Base-by-base conservation (phyloP, 2,888 invertebrate species). In the Lacanobia oleracea region DNA sequence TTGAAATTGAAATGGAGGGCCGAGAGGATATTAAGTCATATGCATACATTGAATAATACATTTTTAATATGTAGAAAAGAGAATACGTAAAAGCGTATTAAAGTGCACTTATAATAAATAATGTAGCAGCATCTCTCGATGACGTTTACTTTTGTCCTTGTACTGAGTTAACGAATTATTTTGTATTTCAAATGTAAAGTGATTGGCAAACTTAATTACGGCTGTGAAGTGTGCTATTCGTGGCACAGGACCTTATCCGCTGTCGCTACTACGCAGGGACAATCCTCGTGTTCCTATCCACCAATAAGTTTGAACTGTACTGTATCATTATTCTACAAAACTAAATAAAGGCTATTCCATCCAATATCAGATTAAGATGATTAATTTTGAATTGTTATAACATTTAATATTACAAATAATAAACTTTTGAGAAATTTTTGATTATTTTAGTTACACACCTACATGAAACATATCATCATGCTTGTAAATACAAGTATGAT, bases 21-120 rank as follows among this genome's bases (percentile, higher is more conserved):
- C n/a, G n/a, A n/a, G n/a, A n/a, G n/a, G n/a, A n/a, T n/a, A 43
- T 43, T 43, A 2, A 43, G 43, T 43, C 43, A 43, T 9, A 43
- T n/a, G 1, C 4, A 48, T 18, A 18, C n/a, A 18, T 48, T 48
- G 21, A 33, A 50, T 62, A n/a, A 48, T 62, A n/a, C 27, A 27
- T 16, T 33, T 18, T 18, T 48, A 14, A 12, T 5, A n/a, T 27
- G 27, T 5, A 33, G 50, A 21, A 50, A 33, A 50, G 2, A 64
- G 12, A 48, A 61, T 60, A 10, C 10, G 16, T 37, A 18, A 54
- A n/a, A 18, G 7, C 18, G 6, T 12, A 43, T 57, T 9, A 21
- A 72, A 72, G 53, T 70, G 72, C 70, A 70, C 59, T 70, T 70
- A 50, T 16, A n/a, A 69, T 5, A n/a, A 37, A 5, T 56, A 48